Evolutionary conservation across 2,888 invertebrate genomes (phyloP).

Genomic region (Eubasilissa splendida): DNA sequence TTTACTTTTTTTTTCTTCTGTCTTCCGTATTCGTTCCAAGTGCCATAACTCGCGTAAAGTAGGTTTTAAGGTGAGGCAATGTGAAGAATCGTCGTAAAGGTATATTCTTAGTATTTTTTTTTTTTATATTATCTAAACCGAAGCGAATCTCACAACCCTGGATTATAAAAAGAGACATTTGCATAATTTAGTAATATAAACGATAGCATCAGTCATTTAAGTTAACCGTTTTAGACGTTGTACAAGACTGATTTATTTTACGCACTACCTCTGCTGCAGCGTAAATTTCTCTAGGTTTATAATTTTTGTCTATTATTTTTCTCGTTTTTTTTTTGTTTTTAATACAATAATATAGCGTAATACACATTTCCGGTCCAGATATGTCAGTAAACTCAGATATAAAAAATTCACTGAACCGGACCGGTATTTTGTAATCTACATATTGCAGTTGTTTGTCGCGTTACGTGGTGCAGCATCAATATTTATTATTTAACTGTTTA

Average conservation of each 20-base stretch:
- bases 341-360: too few species aligned
- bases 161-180: background rate
- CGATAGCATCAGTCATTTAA: background rate
- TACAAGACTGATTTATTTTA: background rate
- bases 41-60: constrained; percentile 17
- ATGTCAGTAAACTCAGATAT: too few species aligned
- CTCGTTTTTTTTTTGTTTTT: too few species aligned
- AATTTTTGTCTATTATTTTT: too few species aligned
- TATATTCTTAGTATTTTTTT: background rate
- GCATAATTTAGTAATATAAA: constrained; percentile 12
- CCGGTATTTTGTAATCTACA: too few species aligned
- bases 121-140: background rate
- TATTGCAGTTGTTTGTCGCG: too few species aligned
- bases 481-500: too few species aligned
- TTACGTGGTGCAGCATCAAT: too few species aligned
- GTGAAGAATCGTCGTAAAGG: constrained; percentile 11
- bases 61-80: constrained; percentile 41
- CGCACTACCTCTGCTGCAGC: background rate
- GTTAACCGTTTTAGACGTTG: background rate
- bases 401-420: too few species aligned
- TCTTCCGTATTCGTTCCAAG: too few species aligned
- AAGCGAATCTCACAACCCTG: background rate
- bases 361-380: too few species aligned
- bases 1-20: too few species aligned
- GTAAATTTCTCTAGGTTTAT: background rate